Base-by-base conservation (phyloP, 2,113 vertebrate genomes). In the Equus quagga region DNA sequence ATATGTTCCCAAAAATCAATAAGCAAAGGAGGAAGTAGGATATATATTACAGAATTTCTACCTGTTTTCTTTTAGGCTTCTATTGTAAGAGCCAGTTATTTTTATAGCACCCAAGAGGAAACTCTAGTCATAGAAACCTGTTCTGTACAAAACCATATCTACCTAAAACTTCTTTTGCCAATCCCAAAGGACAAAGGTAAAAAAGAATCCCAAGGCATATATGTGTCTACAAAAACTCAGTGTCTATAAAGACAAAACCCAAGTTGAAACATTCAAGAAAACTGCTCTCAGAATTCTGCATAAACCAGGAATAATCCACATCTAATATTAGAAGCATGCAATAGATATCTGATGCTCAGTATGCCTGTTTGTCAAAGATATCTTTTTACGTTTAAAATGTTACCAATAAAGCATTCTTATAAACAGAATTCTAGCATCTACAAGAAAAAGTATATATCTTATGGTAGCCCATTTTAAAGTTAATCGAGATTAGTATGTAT, bases 71-170 rank as follows among this genome's bases (percentile, higher is more conserved):
- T 83, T 69, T 13, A 62, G 31, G 31, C 73, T 92, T 44, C n/a
- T 24, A 58, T 41, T 51, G 3, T 94, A 87, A 93, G 56, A 33
- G 60, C 6, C 58, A 91, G 49, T 92, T 93, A 60, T 67, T 89
- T 95, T 91, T 72, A 86, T 23, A 82, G 70, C 31, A 79, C 83
- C 83, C 79, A 73, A 69, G 49, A 95, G 87, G 79, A 78, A 97
- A 90, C 17, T 49, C 2, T 15, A 54, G 14, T 69, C 62, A 85
- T 49, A 89, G 54, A 91, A 76, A 72, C 6, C 65, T 85, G 46
- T 54, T 96, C 67, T 81, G 10, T 80, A 92, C 60, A 49, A 94
- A 96, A 86, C 41, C 31, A 41, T 26, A 65, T 73, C 70, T 81
- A 72, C 23, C 84, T 85, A 89, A 88, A 95, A 95, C 24, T 82